Percentiles rank a stretch among this genome's conserved stretches.
phyloP scores from a whole-genome alignment of 2,888 invertebrate genomes.

The Hirtodrosophila confusa region DNA sequence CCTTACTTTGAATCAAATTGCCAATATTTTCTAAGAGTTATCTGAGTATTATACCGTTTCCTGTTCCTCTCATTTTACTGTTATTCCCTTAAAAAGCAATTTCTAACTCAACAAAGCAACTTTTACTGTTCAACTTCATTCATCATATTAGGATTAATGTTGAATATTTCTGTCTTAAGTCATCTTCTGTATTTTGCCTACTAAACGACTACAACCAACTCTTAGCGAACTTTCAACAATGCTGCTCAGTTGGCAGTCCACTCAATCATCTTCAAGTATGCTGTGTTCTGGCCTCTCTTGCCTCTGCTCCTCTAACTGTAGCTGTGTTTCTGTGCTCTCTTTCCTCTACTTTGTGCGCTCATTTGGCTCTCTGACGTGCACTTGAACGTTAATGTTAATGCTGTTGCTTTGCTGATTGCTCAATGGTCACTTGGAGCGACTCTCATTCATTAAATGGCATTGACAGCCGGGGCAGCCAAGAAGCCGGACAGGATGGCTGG shows the following conservation, averaged over 20 bases:
- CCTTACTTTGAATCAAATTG: no score
- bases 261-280: conserved; percentile 66
- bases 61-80: no score
- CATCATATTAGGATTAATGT: conserved; percentile 16
- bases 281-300: conserved; percentile 8
- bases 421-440: conserved; percentile 63
- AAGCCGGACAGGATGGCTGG: no score
- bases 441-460: conserved; percentile 66
- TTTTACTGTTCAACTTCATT: conserved; percentile 16
- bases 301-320: neutral
- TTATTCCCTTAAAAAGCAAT: neutral
- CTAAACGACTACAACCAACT: conserved; percentile 17
- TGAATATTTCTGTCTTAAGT: conserved; percentile 8
- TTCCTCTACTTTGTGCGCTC: neutral
- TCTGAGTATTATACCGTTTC: no score
- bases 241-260: conserved; percentile 49
- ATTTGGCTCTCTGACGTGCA: conserved; percentile 18
- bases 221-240: conserved; percentile 36
- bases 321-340: conserved; percentile 1
- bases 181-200: neutral
- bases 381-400: conserved; percentile 58
- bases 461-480: conserved; percentile 30
- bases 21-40: no score
- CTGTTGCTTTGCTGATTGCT: conserved; percentile 59
- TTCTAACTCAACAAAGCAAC: conserved; percentile 1